Evolutionary conservation across 1,140 invertebrate genomes (phyloP).

Genomic region (Lanistes nyassanus): DNA sequence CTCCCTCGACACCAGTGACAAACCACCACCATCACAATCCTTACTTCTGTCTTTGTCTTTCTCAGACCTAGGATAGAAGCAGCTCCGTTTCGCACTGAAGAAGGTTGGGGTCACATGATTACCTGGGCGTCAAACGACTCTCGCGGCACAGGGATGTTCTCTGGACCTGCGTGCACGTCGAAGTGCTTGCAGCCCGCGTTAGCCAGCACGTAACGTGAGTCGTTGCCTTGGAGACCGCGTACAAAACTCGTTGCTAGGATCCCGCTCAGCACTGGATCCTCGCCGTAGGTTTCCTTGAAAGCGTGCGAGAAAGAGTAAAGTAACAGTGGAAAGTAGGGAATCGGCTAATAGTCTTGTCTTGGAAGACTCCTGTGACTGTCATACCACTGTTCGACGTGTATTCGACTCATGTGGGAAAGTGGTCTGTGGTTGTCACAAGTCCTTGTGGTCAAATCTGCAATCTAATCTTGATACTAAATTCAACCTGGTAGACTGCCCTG

Average conservation of each 20-base stretch:
- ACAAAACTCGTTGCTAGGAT: constrained; percentile 42
- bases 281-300: constrained; percentile 60
- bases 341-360: too few relatives aligned
- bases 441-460: too few relatives aligned
- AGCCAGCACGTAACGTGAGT: constrained; percentile 50
- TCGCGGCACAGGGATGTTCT: constrained; percentile 52
- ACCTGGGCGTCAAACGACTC: constrained; percentile 54
- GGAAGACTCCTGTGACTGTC: too few relatives aligned
- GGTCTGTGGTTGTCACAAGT: too few relatives aligned
- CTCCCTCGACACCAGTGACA: background rate
- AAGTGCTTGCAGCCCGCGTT: constrained; percentile 59
- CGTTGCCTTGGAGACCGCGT: constrained; percentile 53
- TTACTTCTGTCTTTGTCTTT: background rate
- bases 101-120: background rate
- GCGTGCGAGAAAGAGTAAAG: background rate
- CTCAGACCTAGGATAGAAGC: background rate
- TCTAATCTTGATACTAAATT: too few relatives aligned
- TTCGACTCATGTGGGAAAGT: too few relatives aligned
- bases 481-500: too few relatives aligned
- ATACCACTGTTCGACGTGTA: too few relatives aligned
- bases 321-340: too few relatives aligned
- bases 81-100: too few relatives aligned
- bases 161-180: constrained; percentile 56
- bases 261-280: constrained; percentile 56
- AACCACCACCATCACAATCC: background rate